Percentiles rank a stretch among this genome's conserved stretches.
Evolutionary conservation across 2,113 vertebrate genomes (phyloP).

Genomic region (Thermophis baileyi): DNA sequence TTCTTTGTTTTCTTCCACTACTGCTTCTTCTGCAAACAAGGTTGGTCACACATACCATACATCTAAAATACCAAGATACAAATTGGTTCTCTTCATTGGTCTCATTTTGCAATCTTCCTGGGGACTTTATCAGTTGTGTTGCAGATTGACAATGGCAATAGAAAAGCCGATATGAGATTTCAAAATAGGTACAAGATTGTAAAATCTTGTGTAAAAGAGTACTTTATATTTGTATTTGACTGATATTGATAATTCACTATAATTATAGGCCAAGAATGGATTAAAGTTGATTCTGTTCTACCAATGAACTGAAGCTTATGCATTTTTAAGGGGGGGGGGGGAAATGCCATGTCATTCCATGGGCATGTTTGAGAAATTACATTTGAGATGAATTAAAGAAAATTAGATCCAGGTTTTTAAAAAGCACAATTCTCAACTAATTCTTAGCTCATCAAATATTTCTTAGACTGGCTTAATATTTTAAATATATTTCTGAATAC

Average conservation of each 20-base stretch:
- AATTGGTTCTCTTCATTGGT: neutral
- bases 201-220: neutral
- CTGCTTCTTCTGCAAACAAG: neutral
- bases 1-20: neutral
- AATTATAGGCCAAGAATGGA: accelerated
- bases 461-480: neutral
- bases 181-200: neutral
- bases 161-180: conserved; percentile 30
- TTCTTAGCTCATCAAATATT: neutral
- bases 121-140: neutral
- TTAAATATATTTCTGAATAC: neutral
- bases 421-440: neutral
- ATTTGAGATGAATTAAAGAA: neutral
- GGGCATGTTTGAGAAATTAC: neutral
- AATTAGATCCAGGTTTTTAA: neutral
- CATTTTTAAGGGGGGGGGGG: neutral
- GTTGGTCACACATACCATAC: neutral
- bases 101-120: neutral
- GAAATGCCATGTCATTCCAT: neutral
- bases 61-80: accelerated
- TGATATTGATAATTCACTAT: neutral
- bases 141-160: neutral
- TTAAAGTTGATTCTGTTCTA: neutral
- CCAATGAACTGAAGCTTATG: neutral
- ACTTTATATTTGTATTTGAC: neutral